Conservation (phyloP, 2,888 invertebrate genomes). For the Lamellibrachia satsuma region DNA sequence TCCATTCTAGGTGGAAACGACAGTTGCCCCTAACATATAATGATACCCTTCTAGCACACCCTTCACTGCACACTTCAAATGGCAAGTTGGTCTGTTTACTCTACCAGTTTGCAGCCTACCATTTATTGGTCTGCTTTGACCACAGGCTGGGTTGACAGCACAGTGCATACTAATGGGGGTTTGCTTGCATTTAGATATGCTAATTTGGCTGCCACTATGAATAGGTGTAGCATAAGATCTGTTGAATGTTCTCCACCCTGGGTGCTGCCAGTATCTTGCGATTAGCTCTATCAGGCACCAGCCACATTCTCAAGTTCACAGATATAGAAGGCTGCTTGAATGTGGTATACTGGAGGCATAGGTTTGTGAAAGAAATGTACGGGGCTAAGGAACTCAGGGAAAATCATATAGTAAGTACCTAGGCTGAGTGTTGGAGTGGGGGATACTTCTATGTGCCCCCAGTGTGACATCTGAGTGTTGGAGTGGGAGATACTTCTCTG, state of each 20-base stretch:
- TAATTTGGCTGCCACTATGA: constrained; percentile 3
- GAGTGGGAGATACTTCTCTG: too few relatives aligned
- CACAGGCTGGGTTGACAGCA: neutral
- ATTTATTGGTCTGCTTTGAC: neutral
- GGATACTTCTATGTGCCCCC: too few relatives aligned
- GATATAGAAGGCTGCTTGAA: neutral
- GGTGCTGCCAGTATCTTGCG: neutral
- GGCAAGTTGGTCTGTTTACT: constrained; percentile 1
- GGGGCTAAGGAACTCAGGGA: neutral
- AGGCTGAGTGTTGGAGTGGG: too few relatives aligned
- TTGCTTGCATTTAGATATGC: neutral
- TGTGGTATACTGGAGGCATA: neutral
- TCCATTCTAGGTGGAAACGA: neutral
- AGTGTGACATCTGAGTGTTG: too few relatives aligned
- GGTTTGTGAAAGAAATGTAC: neutral
- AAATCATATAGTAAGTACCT: neutral
- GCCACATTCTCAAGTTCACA: neutral
- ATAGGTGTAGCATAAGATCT: neutral
- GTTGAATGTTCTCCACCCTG: neutral
- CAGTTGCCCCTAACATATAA: neutral
- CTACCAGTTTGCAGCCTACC: neutral
- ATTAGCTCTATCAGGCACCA: neutral
- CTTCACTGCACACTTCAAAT: neutral
- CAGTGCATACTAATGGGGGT: neutral
- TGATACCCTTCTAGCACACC: neutral